Evolutionary conservation across 2,113 vertebrate genomes (phyloP).

Genomic region (Azemiops feae): DNA sequence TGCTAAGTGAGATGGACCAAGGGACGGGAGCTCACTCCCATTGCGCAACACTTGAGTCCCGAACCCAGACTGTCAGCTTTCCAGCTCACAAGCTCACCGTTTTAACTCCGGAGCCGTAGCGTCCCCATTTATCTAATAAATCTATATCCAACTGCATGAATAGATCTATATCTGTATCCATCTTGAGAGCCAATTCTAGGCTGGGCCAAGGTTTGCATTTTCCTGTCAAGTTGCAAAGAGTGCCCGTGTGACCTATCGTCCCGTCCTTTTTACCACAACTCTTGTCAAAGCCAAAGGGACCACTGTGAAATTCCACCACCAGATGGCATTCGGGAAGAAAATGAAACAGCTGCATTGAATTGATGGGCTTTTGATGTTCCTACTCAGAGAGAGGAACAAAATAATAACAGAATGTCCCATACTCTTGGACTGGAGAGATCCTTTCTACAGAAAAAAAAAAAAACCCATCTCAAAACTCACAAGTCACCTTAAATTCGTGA

Average conservation of each 20-base stretch:
- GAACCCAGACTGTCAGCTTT: too few relatives aligned
- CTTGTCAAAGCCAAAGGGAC: neutral
- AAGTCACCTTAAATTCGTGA: slow-evolving; percentile 53
- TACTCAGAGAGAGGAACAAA: neutral
- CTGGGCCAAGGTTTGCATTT: neutral
- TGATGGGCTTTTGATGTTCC: neutral
- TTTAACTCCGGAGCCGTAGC: too few relatives aligned
- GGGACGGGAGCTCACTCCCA: too few relatives aligned
- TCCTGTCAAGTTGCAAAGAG: neutral
- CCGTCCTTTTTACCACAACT: slow-evolving; percentile 12
- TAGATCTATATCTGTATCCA: neutral
- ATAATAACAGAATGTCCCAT: slow-evolving; percentile 24
- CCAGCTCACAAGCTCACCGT: too few relatives aligned
- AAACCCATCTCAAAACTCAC: slow-evolving; percentile 32
- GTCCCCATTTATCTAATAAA: neutral
- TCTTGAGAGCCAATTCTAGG: neutral
- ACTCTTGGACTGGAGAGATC: slow-evolving; percentile 39
- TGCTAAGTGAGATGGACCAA: too few relatives aligned
- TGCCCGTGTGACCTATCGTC: neutral
- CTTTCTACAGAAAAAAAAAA: slow-evolving; percentile 20
- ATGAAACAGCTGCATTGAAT: neutral
- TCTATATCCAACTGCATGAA: neutral
- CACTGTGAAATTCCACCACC: neutral
- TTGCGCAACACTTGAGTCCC: too few relatives aligned
- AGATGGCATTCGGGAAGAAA: neutral